Conservation (phyloP, 2,113 vertebrate species). For the Sceloporus undulatus region DNA sequence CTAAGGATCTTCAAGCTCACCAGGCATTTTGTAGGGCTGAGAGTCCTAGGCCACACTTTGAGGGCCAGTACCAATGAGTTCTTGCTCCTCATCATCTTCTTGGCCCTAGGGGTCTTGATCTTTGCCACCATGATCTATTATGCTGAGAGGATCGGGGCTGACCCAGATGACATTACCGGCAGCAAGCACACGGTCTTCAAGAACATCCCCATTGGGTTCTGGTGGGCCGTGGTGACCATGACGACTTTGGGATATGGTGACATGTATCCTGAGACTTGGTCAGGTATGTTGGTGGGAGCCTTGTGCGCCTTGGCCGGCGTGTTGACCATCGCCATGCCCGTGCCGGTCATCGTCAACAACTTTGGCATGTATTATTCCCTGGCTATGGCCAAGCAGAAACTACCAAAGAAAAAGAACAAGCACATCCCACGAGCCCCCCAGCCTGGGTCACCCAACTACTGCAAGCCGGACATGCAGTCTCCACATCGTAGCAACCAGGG, state of each 20-base stretch:
- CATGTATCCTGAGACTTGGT: constrained; percentile 98
- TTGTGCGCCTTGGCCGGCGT: constrained; percentile 94
- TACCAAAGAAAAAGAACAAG: constrained; percentile 97
- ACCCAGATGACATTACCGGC: constrained; percentile 88
- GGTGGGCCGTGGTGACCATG: constrained; percentile 99
- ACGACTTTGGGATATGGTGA: constrained; percentile 95
- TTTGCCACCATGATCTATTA: constrained; percentile 99
- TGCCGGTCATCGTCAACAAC: constrained; percentile 97
- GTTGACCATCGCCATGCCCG: constrained; percentile 98
- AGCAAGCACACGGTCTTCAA: constrained; percentile 92
- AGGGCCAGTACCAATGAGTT: constrained; percentile 96
- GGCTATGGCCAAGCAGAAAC: constrained; percentile 98
- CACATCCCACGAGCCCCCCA: constrained; percentile 92
- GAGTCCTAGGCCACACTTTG: constrained; percentile 92
- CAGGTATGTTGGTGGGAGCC: constrained; percentile 95
- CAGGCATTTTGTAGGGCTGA: constrained; percentile 91
- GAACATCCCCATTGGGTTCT: constrained; percentile 97
- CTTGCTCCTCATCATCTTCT: constrained; percentile 94
- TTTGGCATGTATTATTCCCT: constrained; percentile 98
- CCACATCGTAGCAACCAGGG: constrained; percentile 74
- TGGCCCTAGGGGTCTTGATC: constrained; percentile 93
- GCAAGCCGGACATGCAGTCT: constrained; percentile 87
- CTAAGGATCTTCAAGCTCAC: constrained; percentile 96
- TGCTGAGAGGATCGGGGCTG: constrained; percentile 92
- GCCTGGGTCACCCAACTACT: constrained; percentile 93